These are phyloP conservation scores for Mionectes macconnelli DNA, from an alignment of 2,113 vertebrate species.

Conservation along the genomic window DNA sequence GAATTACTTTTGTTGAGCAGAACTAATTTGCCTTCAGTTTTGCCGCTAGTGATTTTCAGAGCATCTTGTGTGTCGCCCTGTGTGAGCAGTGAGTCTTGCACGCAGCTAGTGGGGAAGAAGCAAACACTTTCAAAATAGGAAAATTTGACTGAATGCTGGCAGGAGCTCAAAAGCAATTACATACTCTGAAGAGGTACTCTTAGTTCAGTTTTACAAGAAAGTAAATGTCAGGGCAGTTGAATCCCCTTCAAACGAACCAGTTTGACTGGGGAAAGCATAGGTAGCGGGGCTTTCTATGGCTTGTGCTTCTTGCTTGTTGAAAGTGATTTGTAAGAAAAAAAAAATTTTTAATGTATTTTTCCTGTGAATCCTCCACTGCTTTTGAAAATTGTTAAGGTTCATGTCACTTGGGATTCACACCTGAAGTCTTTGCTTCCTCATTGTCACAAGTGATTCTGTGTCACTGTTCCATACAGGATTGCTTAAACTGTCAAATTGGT, in stretches of 20 bases:
- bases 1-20: not conserved
- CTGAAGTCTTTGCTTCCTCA: not conserved
- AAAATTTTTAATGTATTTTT: not conserved
- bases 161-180: not conserved
- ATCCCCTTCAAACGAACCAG: not conserved
- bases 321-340: not conserved
- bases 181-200: not conserved
- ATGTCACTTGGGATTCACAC: not conserved
- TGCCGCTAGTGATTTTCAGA: not conserved
- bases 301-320: not conserved
- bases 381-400: not conserved
- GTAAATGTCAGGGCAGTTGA: not conserved
- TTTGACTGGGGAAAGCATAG: not conserved
- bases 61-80: not conserved
- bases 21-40: conserved; percentile 7
- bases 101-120: not conserved
- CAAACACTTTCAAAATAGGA: conserved; percentile 26
- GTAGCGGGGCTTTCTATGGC: not conserved
- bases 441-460: not conserved
- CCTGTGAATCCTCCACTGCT: not conserved
- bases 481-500: not conserved
- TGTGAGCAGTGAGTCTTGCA: not conserved
- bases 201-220: not conserved
- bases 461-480: not conserved
- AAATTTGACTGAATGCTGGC: conserved; percentile 49